Conservation (phyloP, 2,888 invertebrate genomes). For the Caenorhabditis macrosperma region DNA sequence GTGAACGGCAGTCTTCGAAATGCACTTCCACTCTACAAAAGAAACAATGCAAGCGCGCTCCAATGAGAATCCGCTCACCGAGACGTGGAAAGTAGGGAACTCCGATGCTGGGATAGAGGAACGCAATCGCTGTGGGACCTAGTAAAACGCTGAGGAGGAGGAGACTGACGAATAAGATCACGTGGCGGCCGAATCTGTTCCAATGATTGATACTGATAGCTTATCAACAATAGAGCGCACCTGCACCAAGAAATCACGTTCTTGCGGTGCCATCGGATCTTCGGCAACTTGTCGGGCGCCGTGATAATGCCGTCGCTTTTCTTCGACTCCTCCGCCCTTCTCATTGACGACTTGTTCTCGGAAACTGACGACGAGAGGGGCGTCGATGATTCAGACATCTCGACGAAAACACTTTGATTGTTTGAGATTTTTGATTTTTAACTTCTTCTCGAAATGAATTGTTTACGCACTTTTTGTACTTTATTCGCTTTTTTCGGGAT, state of each 20-base stretch:
- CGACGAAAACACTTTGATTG: slow-evolving; percentile 10
- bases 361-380: neutral
- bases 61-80: neutral
- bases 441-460: too few relatives aligned
- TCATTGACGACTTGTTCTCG: slow-evolving; percentile 11
- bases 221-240: neutral
- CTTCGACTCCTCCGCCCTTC: too few relatives aligned
- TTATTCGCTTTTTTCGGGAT: too few relatives aligned
- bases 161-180: neutral
- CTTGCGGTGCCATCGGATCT: slow-evolving; percentile 25
- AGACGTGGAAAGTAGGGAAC: slow-evolving; percentile 6
- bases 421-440: neutral
- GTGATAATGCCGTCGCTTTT: too few relatives aligned
- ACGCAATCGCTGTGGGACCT: slow-evolving; percentile 11
- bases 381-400: slow-evolving; percentile 9
- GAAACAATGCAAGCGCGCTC: neutral
- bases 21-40: slow-evolving; percentile 19
- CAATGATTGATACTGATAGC: neutral
- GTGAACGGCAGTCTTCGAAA: neutral
- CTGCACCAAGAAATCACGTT: slow-evolving; percentile 12
- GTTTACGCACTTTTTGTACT: too few relatives aligned
- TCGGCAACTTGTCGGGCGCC: slow-evolving; percentile 24
- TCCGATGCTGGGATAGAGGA: slow-evolving; percentile 23
- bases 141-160: slow-evolving; percentile 1
- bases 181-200: slow-evolving; percentile 2